phyloP scores from a whole-genome alignment of 2,797 vertebrate genomes.

The Enteromius unitaeniatus region DNA sequence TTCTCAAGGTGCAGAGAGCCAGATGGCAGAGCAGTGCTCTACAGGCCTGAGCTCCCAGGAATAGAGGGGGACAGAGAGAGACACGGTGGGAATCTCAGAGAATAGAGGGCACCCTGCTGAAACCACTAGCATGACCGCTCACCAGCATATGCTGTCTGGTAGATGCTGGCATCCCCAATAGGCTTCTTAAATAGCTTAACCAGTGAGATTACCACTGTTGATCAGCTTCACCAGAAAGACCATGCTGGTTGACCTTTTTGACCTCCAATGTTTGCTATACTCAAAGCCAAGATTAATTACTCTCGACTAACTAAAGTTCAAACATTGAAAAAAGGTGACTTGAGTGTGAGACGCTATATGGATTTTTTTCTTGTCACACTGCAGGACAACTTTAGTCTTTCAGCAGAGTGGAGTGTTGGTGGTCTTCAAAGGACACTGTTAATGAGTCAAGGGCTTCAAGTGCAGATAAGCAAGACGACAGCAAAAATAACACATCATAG shows the following conservation, averaged over 20 bases:
- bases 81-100: slow-evolving; percentile 26
- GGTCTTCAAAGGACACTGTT: background rate
- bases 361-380: background rate
- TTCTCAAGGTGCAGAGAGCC: slow-evolving; percentile 33
- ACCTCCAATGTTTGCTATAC: background rate
- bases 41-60: slow-evolving; percentile 40
- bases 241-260: slow-evolving; percentile 9
- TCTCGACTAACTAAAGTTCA: background rate
- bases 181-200: background rate
- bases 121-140: slow-evolving; percentile 9
- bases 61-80: slow-evolving; percentile 35
- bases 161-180: background rate
- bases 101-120: slow-evolving; percentile 6
- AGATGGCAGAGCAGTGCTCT: slow-evolving; percentile 54
- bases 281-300: background rate
- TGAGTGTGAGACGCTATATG: background rate
- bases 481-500: background rate
- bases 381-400: background rate
- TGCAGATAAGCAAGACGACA: background rate
- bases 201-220: background rate
- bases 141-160: slow-evolving; percentile 33
- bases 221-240: background rate
- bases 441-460: background rate
- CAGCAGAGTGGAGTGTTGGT: background rate
- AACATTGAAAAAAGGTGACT: background rate